Conservation (phyloP, 30 jellyfish, hydroid and myxozoan species). For the Hydractinia symbiolongicarpus region DNA sequence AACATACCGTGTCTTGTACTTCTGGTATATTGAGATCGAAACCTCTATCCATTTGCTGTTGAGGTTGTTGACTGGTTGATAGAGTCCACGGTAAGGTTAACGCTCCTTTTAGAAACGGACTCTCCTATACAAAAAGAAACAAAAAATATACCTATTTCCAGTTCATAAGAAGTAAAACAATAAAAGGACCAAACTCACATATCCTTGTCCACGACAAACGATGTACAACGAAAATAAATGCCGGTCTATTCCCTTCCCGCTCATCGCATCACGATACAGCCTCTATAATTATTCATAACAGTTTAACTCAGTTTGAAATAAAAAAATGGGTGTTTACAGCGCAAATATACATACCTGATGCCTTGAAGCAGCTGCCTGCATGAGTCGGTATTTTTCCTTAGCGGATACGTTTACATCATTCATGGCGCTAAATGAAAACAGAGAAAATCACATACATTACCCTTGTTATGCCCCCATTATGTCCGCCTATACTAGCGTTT, state of each 20-base stretch:
- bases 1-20: constrained; percentile 87
- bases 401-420: constrained; percentile 32
- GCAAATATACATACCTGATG: constrained; percentile 57
- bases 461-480: too few species aligned
- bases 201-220: constrained; percentile 95
- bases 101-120: constrained; percentile 77
- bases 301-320: background rate
- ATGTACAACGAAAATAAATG: constrained; percentile 76
- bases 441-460: background rate
- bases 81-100: constrained; percentile 90
- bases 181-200: constrained; percentile 34
- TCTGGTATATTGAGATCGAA: constrained; percentile 86
- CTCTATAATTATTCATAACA: constrained; percentile 19
- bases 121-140: constrained; percentile 40
- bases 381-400: constrained; percentile 29
- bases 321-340: background rate
- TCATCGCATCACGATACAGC: constrained; percentile 80
- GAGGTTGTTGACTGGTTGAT: constrained; percentile 98
- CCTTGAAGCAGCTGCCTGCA: constrained; percentile 59
- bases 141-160: too few species aligned
- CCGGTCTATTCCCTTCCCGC: constrained; percentile 90
- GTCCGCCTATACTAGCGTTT: too few species aligned
- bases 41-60: constrained; percentile 95
- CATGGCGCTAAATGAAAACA: constrained; percentile 46
- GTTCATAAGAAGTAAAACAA: background rate